Evolutionary conservation across 2,113 vertebrate genomes (phyloP).

Genomic region (Tenebrosternarchus preto): DNA sequence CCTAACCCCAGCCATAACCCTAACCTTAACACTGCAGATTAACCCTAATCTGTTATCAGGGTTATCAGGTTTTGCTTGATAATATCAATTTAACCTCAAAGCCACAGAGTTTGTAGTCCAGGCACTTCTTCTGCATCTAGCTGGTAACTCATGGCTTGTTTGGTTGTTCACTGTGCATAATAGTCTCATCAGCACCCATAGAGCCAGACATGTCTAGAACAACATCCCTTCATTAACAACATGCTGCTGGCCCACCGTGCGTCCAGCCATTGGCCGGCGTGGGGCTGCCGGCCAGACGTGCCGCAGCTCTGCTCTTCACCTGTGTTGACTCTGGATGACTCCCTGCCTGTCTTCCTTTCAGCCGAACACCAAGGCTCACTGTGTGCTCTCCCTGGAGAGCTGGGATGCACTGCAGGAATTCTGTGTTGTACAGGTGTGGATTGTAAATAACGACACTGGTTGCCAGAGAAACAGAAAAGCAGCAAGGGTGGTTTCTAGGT

Average conservation of each 20-base stretch:
- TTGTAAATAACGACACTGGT: constrained; percentile 12
- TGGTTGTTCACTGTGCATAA: constrained; percentile 51
- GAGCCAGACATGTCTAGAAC: constrained; percentile 52
- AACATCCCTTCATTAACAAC: constrained; percentile 58
- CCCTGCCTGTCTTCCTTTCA: constrained; percentile 54
- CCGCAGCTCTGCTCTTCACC: constrained; percentile 60
- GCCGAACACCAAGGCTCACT: constrained; percentile 58
- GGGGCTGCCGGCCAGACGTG: constrained; percentile 56
- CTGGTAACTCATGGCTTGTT: constrained; percentile 42
- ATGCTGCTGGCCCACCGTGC: constrained; percentile 64
- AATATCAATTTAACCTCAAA: constrained; percentile 20
- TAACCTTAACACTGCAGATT: no score
- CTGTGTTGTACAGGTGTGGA: constrained; percentile 30
- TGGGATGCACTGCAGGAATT: constrained; percentile 5
- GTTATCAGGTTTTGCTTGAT: constrained; percentile 9
- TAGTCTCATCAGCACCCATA: constrained; percentile 52
- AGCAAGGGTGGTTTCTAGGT: constrained; percentile 6
- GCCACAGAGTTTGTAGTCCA: background rate
- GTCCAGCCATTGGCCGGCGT: constrained; percentile 53
- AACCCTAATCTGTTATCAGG: no score
- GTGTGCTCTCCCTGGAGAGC: background rate
- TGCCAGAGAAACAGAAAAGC: background rate
- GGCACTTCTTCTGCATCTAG: background rate
- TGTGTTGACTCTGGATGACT: constrained; percentile 71
- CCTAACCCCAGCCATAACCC: background rate